Evolutionary conservation across 2,797 vertebrate species (phyloP).

Genomic region (Sebastes taczanowskii): DNA sequence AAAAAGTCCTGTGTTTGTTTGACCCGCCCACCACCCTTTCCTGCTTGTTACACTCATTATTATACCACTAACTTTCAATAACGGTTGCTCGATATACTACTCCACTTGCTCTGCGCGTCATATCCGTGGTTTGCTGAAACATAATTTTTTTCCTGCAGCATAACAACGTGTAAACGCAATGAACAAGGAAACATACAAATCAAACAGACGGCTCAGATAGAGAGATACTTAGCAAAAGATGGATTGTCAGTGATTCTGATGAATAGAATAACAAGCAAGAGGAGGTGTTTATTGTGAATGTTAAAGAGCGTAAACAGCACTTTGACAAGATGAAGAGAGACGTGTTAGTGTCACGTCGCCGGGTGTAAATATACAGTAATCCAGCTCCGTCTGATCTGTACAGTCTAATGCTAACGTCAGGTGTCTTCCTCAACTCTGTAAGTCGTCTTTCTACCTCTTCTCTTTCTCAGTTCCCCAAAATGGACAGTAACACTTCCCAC

Average conservation of each 20-base stretch:
- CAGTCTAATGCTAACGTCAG: not conserved
- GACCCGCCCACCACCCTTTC: too few species aligned
- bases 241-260: not conserved
- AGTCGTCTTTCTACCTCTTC: too few species aligned
- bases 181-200: too few species aligned
- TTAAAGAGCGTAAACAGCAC: not conserved
- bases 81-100: too few species aligned
- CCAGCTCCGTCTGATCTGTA: not conserved
- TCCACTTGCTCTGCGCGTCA: fast-evolving
- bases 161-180: too few species aligned
- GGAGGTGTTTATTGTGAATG: not conserved
- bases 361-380: not conserved
- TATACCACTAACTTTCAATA: too few species aligned
- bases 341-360: not conserved
- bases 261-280: not conserved
- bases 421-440: not conserved
- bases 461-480: not conserved
- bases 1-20: too few species aligned
- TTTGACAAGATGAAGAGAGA: not conserved
- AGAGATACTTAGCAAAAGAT: not conserved
- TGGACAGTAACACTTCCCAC: conserved; percentile 23
- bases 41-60: too few species aligned
- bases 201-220: not conserved
- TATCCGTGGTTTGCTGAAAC: too few species aligned
- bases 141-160: too few species aligned